A percentile compares a stretch with the other conserved stretches of the same genome.
These are phyloP conservation scores for Apodemia mormo DNA, from an alignment of 2,888 invertebrate species.

Conservation along the genomic window DNA sequence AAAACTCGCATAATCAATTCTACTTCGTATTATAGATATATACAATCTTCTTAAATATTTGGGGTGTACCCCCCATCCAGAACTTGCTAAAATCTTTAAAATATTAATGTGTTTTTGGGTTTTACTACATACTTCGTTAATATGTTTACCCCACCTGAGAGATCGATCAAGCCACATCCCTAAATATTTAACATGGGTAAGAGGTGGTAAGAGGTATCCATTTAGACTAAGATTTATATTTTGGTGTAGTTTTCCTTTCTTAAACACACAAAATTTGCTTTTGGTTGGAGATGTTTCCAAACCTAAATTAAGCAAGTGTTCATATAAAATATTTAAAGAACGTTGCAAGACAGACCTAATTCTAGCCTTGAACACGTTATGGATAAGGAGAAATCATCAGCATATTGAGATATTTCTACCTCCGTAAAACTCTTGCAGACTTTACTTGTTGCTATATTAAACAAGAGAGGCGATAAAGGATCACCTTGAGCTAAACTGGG, in stretches of 20 bases:
- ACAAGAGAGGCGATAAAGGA: constrained; percentile 23
- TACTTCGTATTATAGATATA: background rate
- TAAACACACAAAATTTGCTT: constrained; percentile 21
- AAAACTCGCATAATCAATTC: background rate
- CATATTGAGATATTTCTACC: constrained; percentile 18
- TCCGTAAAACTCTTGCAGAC: constrained; percentile 9
- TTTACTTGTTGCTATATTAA: constrained; percentile 21
- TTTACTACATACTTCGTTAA: constrained; percentile 11
- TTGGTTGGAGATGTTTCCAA: constrained; percentile 12
- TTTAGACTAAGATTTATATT: background rate
- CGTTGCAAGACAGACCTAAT: background rate
- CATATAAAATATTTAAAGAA: background rate
- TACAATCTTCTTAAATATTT: no score
- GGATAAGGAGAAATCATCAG: constrained; percentile 20
- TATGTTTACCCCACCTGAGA: constrained; percentile 12
- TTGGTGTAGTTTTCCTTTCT: background rate
- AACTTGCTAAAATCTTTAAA: background rate
- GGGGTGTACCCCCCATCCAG: background rate
- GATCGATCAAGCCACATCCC: constrained; percentile 17
- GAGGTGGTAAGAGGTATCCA: background rate
- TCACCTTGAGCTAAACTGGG: constrained; percentile 20
- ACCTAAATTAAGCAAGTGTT: background rate
- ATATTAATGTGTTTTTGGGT: background rate
- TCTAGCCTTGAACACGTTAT: background rate
- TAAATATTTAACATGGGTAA: background rate